phyloP scores from a whole-genome alignment of 2,888 invertebrate species.

The Bellardia pandia region DNA sequence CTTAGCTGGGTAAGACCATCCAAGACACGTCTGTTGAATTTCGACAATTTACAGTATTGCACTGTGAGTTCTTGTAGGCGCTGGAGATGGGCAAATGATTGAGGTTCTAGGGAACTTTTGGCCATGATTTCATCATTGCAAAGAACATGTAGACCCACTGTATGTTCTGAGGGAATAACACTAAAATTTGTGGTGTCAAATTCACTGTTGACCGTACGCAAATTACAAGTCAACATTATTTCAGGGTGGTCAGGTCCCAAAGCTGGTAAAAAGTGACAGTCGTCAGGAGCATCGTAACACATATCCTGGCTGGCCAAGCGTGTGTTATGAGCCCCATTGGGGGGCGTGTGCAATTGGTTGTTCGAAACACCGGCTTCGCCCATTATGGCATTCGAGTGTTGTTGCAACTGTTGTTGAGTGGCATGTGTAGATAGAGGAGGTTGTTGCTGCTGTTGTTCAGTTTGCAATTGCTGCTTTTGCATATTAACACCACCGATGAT shows the following conservation, averaged over 20 bases:
- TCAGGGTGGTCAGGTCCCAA: conserved; percentile 85
- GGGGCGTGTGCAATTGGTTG: conserved; percentile 77
- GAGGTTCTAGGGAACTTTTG: conserved; percentile 90
- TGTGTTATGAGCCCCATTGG: conserved; percentile 62
- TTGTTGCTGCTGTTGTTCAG: conserved; percentile 62
- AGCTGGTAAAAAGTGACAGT: conserved; percentile 86
- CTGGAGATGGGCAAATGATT: conserved; percentile 91
- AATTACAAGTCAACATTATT: conserved; percentile 91
- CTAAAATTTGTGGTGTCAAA: conserved; percentile 95
- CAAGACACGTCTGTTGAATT: conserved; percentile 92
- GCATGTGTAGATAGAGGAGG: conserved; percentile 72
- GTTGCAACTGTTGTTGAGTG: conserved; percentile 75
- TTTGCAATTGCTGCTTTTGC: conserved; percentile 67
- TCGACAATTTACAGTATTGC: conserved; percentile 93
- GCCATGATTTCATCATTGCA: conserved; percentile 92
- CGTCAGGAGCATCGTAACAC: conserved; percentile 92
- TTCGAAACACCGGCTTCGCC: conserved; percentile 81
- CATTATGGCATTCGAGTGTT: conserved; percentile 81
- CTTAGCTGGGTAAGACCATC: conserved; percentile 91
- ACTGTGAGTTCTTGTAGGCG: conserved; percentile 92
- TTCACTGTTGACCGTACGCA: conserved; percentile 94
- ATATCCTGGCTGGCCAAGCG: conserved; percentile 71
- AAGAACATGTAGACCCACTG: conserved; percentile 91
- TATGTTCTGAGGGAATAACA: conserved; percentile 93
- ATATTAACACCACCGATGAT: conserved; percentile 66